Evolutionary conservation across 2,797 vertebrate species (phyloP).

Genomic region (Megalops cyprinoides): DNA sequence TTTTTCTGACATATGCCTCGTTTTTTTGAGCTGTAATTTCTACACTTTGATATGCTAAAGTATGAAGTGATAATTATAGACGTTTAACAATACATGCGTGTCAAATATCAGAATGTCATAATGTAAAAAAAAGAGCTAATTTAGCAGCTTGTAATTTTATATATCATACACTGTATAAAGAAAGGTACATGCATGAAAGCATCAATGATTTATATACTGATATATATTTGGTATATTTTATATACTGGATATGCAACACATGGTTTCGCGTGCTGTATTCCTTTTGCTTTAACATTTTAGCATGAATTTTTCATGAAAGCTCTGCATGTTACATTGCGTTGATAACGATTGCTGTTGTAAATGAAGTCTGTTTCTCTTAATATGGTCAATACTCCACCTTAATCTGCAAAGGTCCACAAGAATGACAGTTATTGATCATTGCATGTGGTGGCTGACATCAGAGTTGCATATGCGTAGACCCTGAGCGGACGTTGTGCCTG

Average conservation of each 20-base stretch:
- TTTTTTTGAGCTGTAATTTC: neutral
- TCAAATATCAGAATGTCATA: too few relatives aligned
- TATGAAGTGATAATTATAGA: too few relatives aligned
- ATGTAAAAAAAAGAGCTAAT: too few relatives aligned
- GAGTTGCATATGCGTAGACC: constrained; percentile 11
- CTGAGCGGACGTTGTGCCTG: constrained; percentile 33
- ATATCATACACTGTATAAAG: too few relatives aligned
- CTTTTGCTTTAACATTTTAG: neutral
- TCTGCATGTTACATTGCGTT: neutral
- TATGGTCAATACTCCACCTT: neutral
- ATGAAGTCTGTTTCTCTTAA: neutral
- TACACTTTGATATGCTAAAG: neutral
- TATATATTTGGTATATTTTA: too few relatives aligned
- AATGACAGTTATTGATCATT: neutral
- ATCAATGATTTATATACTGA: too few relatives aligned
- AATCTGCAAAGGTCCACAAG: neutral
- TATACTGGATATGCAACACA: too few relatives aligned
- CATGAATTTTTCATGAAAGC: neutral
- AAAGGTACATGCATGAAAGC: too few relatives aligned
- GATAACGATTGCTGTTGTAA: too few relatives aligned
- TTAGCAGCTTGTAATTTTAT: too few relatives aligned
- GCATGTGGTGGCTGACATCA: neutral
- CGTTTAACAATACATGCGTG: too few relatives aligned
- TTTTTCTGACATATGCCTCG: neutral
- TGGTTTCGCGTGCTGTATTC: too few relatives aligned